These are phyloP conservation scores for Odocoileus virginianus DNA, from an alignment of 2,113 vertebrate species.

Conservation along the genomic window DNA sequence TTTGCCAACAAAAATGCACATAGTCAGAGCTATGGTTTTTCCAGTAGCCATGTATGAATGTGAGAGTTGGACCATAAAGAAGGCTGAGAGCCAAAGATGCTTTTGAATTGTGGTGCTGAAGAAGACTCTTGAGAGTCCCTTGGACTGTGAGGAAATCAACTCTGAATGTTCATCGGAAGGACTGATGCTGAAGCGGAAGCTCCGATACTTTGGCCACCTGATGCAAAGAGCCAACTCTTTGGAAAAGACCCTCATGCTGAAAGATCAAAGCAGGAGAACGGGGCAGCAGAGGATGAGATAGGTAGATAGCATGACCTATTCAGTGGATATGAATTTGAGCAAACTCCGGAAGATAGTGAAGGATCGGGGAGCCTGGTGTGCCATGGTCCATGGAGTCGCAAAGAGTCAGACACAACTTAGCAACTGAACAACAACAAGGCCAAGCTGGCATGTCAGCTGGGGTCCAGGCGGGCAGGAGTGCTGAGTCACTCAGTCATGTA, in stretches of 20 bases:
- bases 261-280: background rate
- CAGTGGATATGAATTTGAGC: background rate
- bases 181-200: background rate
- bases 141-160: background rate
- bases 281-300: background rate
- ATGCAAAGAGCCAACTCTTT: background rate
- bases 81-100: background rate
- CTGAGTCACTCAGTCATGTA: background rate
- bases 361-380: background rate
- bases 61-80: background rate
- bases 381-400: background rate
- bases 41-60: background rate
- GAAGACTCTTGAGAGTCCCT: background rate
- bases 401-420: background rate
- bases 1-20: background rate
- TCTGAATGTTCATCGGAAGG: background rate
- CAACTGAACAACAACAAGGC: background rate
- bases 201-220: background rate
- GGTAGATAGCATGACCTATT: background rate
- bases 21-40: background rate
- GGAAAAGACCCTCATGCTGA: background rate
- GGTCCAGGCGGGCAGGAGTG: too few relatives aligned
- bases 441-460: accelerated
- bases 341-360: background rate
- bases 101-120: background rate